Percentiles rank a stretch among this genome's conserved stretches.
These are phyloP conservation scores for Euthynnus affinis DNA, from an alignment of 2,797 vertebrate genomes.

Conservation along the genomic window DNA sequence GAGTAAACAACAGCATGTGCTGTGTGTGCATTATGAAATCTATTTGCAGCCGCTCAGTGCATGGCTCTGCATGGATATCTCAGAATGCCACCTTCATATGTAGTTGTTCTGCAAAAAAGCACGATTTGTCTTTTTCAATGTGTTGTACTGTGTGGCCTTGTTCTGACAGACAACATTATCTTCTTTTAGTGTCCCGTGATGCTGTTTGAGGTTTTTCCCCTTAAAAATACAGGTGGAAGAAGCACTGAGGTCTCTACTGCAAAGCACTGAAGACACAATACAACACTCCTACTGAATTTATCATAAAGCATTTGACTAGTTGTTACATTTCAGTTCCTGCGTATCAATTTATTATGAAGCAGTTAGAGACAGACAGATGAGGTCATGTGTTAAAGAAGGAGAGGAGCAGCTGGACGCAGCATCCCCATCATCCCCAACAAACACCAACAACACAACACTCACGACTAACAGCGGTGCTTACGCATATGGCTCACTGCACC, in stretches of 20 bases:
- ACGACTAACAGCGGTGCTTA: constrained; percentile 6
- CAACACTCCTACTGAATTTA: background rate
- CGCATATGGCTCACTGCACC: constrained; percentile 30
- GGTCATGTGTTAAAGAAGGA: constrained; percentile 17
- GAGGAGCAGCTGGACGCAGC: constrained; percentile 38
- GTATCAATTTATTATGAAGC: constrained; percentile 49
- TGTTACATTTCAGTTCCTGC: too few relatives aligned
- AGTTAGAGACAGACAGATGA: constrained; percentile 34
- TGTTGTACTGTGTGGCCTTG: background rate
- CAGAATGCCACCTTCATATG: background rate
- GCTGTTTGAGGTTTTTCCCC: background rate
- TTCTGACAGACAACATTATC: background rate
- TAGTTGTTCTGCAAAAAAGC: background rate
- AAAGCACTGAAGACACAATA: background rate
- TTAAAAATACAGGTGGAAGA: too few relatives aligned
- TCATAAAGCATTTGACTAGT: background rate
- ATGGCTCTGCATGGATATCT: background rate
- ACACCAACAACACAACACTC: background rate
- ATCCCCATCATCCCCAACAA: background rate
- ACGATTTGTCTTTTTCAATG: background rate
- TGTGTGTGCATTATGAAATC: background rate
- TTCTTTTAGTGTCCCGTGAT: background rate
- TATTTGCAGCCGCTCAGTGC: background rate
- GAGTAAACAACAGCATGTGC: background rate
- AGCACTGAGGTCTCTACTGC: background rate